phyloP scores from a whole-genome alignment of 2,113 vertebrate genomes.

The Sinocyclocheilus anophthalmus region DNA sequence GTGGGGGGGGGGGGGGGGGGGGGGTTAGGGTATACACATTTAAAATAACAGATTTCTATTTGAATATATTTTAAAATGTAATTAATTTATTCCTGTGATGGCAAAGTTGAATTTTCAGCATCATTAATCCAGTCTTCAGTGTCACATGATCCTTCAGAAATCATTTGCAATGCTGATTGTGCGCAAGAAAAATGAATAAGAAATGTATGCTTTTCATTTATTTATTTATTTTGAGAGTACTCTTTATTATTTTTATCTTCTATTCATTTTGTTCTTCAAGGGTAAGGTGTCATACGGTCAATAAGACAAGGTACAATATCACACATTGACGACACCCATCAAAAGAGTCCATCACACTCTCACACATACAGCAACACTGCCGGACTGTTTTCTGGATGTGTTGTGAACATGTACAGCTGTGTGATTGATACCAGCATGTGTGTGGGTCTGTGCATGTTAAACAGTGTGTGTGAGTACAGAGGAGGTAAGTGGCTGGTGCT shows the following conservation, averaged over 20 bases:
- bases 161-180: too few species aligned
- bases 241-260: not conserved
- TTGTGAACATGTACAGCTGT: not conserved
- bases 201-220: too few species aligned
- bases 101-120: too few species aligned
- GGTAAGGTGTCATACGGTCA: not conserved
- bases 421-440: not conserved
- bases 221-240: too few species aligned
- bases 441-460: not conserved
- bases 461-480: not conserved
- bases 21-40: too few species aligned
- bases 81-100: too few species aligned
- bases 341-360: not conserved
- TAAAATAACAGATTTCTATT: too few species aligned
- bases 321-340: not conserved
- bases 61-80: too few species aligned
- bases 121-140: too few species aligned
- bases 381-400: not conserved
- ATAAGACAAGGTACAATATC: not conserved
- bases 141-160: too few species aligned
- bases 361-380: not conserved
- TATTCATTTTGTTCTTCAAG: not conserved
- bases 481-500: slow-evolving; percentile 26
- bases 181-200: too few species aligned
- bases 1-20: too few species aligned